Evolutionary conservation across 92 coral and sea anemone genomes (phyloP).

Genomic region (Siderastrea radians): DNA sequence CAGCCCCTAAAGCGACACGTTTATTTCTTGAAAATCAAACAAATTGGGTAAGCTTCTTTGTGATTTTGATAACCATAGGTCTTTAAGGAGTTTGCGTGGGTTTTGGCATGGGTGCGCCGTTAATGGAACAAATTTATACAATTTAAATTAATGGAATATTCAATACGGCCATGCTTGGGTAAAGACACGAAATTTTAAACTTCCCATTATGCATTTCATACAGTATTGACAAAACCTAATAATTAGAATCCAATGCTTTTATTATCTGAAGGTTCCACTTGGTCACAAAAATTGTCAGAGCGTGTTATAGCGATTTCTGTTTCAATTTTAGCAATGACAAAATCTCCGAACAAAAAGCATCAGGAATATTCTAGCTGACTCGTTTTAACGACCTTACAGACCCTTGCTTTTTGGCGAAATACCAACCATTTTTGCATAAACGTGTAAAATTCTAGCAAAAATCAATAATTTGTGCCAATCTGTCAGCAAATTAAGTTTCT

Average conservation of each 20-base stretch:
- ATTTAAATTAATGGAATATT: neutral
- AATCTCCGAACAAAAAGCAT: neutral
- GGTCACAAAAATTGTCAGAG: neutral
- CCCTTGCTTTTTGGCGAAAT: neutral
- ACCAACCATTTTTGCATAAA: neutral
- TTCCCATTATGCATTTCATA: neutral
- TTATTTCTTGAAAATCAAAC: neutral
- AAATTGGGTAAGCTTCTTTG: neutral
- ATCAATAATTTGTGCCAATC: neutral
- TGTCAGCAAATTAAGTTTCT: neutral
- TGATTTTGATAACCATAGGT: too few species aligned
- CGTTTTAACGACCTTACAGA: neutral
- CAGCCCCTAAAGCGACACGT: neutral
- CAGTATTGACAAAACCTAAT: neutral
- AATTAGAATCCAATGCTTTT: neutral
- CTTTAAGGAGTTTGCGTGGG: neutral
- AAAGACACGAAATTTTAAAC: neutral
- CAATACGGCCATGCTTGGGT: neutral
- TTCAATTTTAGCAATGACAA: neutral
- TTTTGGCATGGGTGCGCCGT: neutral
- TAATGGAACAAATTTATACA: neutral
- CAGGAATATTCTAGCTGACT: neutral
- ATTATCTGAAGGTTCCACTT: neutral
- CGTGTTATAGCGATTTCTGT: neutral
- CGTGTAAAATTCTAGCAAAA: neutral